These are phyloP conservation scores for Danionella cerebrum DNA, from an alignment of 2,113 vertebrate genomes.

Conservation along the genomic window DNA sequence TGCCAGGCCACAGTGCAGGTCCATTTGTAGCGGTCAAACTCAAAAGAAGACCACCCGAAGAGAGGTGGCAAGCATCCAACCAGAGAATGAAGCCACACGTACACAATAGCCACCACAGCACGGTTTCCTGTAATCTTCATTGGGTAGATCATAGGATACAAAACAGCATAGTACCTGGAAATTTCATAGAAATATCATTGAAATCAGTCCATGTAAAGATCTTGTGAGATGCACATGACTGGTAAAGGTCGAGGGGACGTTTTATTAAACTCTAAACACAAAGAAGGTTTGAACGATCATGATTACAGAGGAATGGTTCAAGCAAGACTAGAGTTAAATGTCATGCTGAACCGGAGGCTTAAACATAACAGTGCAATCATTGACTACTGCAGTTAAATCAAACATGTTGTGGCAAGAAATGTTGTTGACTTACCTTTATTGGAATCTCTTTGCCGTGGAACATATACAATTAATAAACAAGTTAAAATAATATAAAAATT, in stretches of 20 bases:
- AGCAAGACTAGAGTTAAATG: background rate
- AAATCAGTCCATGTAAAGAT: too few species aligned
- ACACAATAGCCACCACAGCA: conserved; percentile 80
- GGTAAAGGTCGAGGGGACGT: conserved; percentile 10
- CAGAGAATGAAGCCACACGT: conserved; percentile 92
- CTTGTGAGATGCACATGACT: background rate
- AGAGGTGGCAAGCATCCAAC: conserved; percentile 89
- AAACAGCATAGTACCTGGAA: conserved; percentile 89
- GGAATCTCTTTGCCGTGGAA: too few species aligned
- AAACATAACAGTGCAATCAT: background rate
- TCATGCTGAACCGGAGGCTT: background rate
- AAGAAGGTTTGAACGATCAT: conserved; percentile 7
- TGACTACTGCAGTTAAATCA: background rate
- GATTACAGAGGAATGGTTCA: background rate
- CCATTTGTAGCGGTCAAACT: conserved; percentile 95
- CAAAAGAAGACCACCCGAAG: conserved; percentile 90
- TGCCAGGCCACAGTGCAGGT: conserved; percentile 94
- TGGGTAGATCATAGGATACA: conserved; percentile 97
- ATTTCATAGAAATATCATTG: background rate
- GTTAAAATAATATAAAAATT: too few species aligned
- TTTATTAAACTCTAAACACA: background rate
- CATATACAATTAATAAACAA: too few species aligned
- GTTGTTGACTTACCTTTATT: background rate
- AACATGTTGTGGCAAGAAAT: background rate
- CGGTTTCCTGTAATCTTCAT: conserved; percentile 98